phyloP scores from a whole-genome alignment of 2,113 vertebrate species.

The Pangasianodon hypophthalmus region DNA sequence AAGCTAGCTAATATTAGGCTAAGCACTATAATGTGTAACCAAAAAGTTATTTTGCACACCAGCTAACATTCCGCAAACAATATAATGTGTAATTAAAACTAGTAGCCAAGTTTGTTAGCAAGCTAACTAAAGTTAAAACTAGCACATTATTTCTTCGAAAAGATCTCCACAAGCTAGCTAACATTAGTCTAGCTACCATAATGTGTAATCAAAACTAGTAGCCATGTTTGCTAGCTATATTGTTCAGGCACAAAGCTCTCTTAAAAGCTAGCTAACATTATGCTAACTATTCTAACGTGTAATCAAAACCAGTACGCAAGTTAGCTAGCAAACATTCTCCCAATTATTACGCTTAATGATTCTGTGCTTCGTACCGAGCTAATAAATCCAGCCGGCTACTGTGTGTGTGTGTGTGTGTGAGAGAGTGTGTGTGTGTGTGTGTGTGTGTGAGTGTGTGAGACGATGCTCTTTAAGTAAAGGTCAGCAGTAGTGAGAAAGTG shows the following conservation, averaged over 20 bases:
- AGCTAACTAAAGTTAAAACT: no score
- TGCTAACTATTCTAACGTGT: background rate
- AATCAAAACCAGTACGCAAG: background rate
- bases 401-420: background rate
- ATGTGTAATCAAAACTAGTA: background rate
- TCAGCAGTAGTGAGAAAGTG: constrained; percentile 33
- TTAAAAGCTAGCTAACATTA: background rate
- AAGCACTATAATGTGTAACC: no score
- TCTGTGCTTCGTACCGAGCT: background rate
- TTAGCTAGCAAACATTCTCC: background rate
- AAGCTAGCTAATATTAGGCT: background rate
- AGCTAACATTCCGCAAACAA: no score
- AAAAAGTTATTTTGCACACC: no score
- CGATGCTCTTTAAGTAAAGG: constrained; percentile 37
- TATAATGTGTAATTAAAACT: no score
- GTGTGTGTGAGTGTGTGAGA: background rate
- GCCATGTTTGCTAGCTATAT: background rate
- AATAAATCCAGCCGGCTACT: background rate
- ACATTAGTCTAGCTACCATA: background rate
- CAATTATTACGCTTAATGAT: background rate
- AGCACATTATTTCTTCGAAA: background rate
- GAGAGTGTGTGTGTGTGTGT: background rate
- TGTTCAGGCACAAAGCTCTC: background rate
- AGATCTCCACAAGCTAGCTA: background rate
- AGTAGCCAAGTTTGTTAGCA: no score